Conservation (phyloP, 2,113 vertebrate species). For the Bos javanicus region DNA sequence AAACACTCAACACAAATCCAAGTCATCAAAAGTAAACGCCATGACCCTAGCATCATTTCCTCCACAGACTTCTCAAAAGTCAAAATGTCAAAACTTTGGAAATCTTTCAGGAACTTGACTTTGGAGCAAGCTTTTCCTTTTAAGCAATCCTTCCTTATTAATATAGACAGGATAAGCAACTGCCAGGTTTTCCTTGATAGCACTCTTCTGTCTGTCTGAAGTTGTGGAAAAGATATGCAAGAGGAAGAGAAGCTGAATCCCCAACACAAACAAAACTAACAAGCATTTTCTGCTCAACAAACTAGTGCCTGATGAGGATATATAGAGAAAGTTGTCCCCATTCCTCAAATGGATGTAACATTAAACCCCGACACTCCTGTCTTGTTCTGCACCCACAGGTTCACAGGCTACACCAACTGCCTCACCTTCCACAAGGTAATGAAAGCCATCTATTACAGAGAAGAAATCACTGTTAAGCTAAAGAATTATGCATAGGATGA, state of each 20-base stretch:
- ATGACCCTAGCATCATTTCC: not conserved
- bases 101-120: not conserved
- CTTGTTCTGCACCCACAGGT: rapidly evolving
- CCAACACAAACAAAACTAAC: not conserved
- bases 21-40: not conserved
- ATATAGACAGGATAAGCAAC: not conserved
- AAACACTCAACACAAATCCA: not conserved
- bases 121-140: not conserved
- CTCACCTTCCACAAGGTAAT: not conserved
- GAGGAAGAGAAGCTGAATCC: not conserved
- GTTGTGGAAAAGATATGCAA: not conserved
- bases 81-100: not conserved
- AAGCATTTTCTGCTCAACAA: not conserved
- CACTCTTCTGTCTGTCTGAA: not conserved
- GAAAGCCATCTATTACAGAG: not conserved
- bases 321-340: not conserved
- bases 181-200: not conserved
- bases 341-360: not conserved
- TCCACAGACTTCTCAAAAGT: not conserved
- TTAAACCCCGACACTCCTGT: rapidly evolving
- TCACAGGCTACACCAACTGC: not conserved
- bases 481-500: not conserved
- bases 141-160: not conserved
- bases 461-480: not conserved
- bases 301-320: not conserved